These are phyloP conservation scores for Nebria brevicollis DNA, from an alignment of 2,888 invertebrate species.

Conservation along the genomic window DNA sequence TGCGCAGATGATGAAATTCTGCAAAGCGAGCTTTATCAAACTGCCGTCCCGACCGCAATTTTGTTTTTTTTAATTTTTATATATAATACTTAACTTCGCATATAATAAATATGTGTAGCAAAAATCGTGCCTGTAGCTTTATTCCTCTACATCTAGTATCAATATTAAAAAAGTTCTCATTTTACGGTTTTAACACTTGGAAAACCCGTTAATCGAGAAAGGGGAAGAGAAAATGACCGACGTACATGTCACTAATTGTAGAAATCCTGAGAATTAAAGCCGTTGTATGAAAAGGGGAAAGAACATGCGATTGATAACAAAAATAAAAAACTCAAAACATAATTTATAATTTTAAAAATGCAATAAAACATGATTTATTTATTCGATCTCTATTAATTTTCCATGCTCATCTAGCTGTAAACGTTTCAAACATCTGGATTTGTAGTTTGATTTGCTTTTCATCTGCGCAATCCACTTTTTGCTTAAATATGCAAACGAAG, in stretches of 20 bases:
- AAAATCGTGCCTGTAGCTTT: no score
- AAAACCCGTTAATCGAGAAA: constrained; percentile 74
- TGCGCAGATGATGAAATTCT: no score
- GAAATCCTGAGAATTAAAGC: constrained; percentile 90
- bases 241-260: constrained; percentile 95
- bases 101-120: no score
- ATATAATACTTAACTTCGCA: no score
- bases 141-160: no score
- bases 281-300: constrained; percentile 90
- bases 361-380: constrained; percentile 30
- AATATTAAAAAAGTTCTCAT: no score
- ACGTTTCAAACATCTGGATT: not conserved
- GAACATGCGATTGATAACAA: constrained; percentile 77
- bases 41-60: no score
- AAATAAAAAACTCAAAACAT: constrained; percentile 65
- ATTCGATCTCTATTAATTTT: constrained; percentile 13
- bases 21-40: no score
- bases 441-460: not conserved
- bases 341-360: constrained; percentile 28
- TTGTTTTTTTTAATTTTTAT: no score
- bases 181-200: no score
- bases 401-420: constrained; percentile 12
- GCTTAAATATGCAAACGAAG: not conserved
- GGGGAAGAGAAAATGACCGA: constrained; percentile 89
- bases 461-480: not conserved